phyloP scores from a whole-genome alignment of 1,140 invertebrate genomes.

The Caenorhabditis remanei region DNA sequence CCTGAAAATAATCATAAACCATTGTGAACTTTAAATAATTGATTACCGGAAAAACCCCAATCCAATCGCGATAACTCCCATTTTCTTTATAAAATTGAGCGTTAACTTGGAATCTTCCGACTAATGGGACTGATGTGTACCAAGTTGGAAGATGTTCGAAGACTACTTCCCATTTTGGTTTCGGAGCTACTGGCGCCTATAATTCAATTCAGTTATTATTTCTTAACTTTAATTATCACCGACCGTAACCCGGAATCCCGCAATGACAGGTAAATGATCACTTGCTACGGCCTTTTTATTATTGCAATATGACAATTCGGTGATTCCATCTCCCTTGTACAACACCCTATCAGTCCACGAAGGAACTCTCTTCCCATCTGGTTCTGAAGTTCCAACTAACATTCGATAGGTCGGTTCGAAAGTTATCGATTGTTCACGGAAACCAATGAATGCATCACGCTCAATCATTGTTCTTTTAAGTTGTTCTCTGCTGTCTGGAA shows the following conservation, averaged over 20 bases:
- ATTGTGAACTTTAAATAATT: background rate
- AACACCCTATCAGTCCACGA: constrained; percentile 66
- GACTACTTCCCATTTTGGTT: constrained; percentile 48
- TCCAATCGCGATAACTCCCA: constrained; percentile 65
- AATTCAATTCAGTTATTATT: background rate
- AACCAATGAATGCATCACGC: constrained; percentile 44
- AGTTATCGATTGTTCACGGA: constrained; percentile 51
- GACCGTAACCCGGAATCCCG: constrained; percentile 36
- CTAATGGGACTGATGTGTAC: constrained; percentile 62
- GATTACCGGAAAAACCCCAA: constrained; percentile 62
- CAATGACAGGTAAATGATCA: constrained; percentile 65
- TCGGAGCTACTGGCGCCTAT: background rate
- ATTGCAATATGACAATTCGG: constrained; percentile 18
- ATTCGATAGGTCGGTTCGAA: constrained; percentile 66
- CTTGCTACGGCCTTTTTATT: constrained; percentile 44
- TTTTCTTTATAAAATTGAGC: constrained; percentile 54
- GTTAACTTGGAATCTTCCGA: constrained; percentile 60
- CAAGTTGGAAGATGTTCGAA: constrained; percentile 63
- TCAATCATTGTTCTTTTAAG: constrained; percentile 45
- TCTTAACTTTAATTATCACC: background rate
- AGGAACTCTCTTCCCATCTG: constrained; percentile 64
- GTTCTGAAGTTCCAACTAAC: constrained; percentile 58
- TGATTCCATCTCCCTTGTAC: constrained; percentile 59
- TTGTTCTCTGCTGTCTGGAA: constrained; percentile 56
- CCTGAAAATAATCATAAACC: constrained; percentile 41